phyloP scores from a whole-genome alignment of 1,140 invertebrate genomes.

The Microplitis demolitor region DNA sequence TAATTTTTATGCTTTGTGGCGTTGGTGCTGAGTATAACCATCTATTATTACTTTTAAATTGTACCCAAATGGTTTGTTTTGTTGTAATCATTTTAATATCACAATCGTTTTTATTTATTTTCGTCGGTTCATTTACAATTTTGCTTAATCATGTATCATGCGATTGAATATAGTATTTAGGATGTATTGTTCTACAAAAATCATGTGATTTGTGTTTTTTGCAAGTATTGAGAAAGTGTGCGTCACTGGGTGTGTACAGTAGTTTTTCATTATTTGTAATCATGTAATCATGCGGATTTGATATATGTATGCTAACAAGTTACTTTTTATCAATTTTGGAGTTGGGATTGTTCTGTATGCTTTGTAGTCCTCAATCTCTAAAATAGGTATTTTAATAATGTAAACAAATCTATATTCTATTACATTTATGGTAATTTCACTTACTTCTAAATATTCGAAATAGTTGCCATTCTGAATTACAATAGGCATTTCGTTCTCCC shows the following conservation, averaged over 20 bases:
- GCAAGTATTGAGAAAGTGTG: neutral
- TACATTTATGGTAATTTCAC: conserved; percentile 1
- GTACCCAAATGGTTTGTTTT: conserved; percentile 14
- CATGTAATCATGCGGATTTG: conserved; percentile 17
- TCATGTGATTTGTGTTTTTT: neutral
- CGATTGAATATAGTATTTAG: conserved; percentile 18
- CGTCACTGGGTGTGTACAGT: conserved; percentile 9
- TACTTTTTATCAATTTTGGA: conserved; percentile 6
- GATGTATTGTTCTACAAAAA: conserved; percentile 13
- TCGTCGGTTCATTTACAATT: conserved; percentile 16
- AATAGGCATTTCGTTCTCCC: conserved; percentile 13
- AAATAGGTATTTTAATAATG: conserved; percentile 14
- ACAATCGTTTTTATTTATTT: conserved; percentile 5
- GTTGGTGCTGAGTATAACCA: conserved; percentile 6
- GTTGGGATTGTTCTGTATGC: conserved; percentile 13
- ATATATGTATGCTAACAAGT: conserved; percentile 12
- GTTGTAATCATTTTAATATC: conserved; percentile 1
- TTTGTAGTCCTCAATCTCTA: conserved; percentile 11
- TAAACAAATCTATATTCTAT: conserved; percentile 19
- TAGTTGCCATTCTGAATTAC: neutral
- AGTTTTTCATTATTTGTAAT: conserved; percentile 14
- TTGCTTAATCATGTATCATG: conserved; percentile 18
- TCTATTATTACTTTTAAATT: conserved; percentile 16
- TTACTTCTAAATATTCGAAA: conserved; percentile 20
- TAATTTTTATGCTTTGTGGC: conserved; percentile 19